Evolutionary conservation across 2,888 invertebrate species (phyloP), one percentile per base, ranked within the genome.

Genomic region (Stenurella melanura): DNA sequence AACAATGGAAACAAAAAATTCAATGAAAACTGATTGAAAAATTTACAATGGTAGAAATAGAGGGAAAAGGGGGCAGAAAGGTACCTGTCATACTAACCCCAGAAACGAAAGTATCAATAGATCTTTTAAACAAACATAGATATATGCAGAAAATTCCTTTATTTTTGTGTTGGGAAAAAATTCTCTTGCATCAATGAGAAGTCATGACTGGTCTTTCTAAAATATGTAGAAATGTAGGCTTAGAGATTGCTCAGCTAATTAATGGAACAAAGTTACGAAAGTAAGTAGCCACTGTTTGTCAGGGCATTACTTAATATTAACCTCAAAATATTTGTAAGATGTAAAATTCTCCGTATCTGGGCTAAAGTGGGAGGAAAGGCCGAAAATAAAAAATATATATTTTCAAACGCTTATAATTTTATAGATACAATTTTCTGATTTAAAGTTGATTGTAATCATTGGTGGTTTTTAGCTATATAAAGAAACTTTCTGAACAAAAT

Each of bases 221-320:
- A 68, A 73, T 64, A 15, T 80, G 78, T 56, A 30, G 60, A 10
- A 78, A 78, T 61, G 38, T 42, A 17, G 57, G 74, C 11, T 73
- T 80, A 15, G 58, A 78, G 68, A 64, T 58, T 54, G 75, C 80
- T 11, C 30, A 56, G 17, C 12, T 72, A 1, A 77, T 82, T 26
- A 82, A 78, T 6, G 56, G 80, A 4, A 81, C 82, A 12, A 82
- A 80, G 64, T 54, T 83, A n/a, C 70, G 80, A 61, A 84, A 83
- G 72, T 82, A 83, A 61, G 71, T 83, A 19, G 84, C 84, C 12
- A 83, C 84, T 9, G 83, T 83, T 12, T 75, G 77, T 57, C 84
- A 84, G 66, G 57, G 6, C 1, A 9, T 3, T 50, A 50, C 26
- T 26, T 6, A 26, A 26, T 4, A 26, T 4, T 26, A 26, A 4